Evolutionary conservation across 53 echinoderm and acorn worm genomes (phyloP), one percentile per base, ranked within the genome.

Genomic region (Arbacia lixula): DNA sequence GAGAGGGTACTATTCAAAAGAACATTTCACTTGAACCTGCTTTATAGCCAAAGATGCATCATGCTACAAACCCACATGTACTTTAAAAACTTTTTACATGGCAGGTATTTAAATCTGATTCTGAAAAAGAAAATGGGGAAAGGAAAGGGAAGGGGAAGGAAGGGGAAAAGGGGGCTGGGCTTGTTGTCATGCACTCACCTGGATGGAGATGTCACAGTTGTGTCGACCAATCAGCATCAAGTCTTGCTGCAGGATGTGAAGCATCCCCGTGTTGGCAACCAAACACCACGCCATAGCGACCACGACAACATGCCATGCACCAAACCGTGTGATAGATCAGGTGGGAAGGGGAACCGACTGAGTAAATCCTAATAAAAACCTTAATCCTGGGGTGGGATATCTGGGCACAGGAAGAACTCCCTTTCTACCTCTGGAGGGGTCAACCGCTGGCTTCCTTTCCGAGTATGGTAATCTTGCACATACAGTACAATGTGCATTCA

Each of bases 241-340:
- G 64, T 81, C 82, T 32, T 62, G 62, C 46, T 63, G 82, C 21
- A 81, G 82, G 82, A 81, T 81, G 64, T 81, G 82, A 29, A 81
- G 82, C 82, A 81, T 63, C 39, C 82, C 82, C 34, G 82, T 81
- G 82, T 81, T 81, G 34, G 82, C 82, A 63, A 81, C 82, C 64
- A 81, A 63, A 81, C 82, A 81, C 82, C 82, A 81, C 34, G 82
- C 82, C 82, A 81, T 81, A 52, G 52, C 82, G 46, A 81, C 82
- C 25, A 69, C n/a, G n/a, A n/a, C 69, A 69, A 42, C 41, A 40
- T 43, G 43, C 69, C 3, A 69, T 69, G 69, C 41, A 43, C 43
- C 69, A 69, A n/a, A 69, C 69, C 27, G 46, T 8, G 69, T 40
- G 41, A 69, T 40, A 69, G 69, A 43, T 69, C 40, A 46, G 43